A percentile compares a stretch with the other conserved stretches of the same genome.
These are phyloP conservation scores for Papilio machaon DNA, from an alignment of 1,140 invertebrate genomes.

Conservation along the genomic window DNA sequence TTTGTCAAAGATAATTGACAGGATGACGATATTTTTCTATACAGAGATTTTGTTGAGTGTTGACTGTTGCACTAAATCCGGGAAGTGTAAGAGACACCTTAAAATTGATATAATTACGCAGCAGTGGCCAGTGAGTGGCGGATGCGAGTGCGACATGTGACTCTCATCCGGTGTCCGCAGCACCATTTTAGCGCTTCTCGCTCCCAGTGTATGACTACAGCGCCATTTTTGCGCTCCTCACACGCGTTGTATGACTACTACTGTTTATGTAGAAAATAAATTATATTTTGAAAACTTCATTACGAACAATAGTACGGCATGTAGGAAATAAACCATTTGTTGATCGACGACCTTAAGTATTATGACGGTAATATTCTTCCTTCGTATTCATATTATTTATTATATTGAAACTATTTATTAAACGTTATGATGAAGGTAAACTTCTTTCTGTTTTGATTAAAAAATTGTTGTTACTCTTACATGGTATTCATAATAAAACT, in stretches of 20 bases:
- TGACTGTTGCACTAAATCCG: constrained; percentile 4
- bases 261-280: constrained; percentile 33
- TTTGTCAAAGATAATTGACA: too few relatives aligned
- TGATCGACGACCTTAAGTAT: constrained; percentile 30
- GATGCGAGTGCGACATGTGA: constrained; percentile 75
- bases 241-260: background rate
- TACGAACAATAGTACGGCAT: constrained; percentile 31
- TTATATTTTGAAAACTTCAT: constrained; percentile 30
- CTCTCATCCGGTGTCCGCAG: constrained; percentile 65
- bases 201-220: constrained; percentile 24
- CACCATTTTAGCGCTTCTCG: constrained; percentile 52
- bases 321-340: constrained; percentile 37
- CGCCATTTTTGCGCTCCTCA: background rate
- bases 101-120: constrained; percentile 67
- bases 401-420: constrained; percentile 24
- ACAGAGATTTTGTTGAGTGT: too few relatives aligned
- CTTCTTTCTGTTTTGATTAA: background rate
- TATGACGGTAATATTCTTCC: constrained; percentile 26
- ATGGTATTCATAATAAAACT: constrained; percentile 12
- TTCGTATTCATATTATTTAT: constrained; percentile 28
- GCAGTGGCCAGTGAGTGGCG: constrained; percentile 50
- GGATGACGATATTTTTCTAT: too few relatives aligned
- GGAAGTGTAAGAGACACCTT: constrained; percentile 37
- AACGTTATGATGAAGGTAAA: constrained; percentile 10
- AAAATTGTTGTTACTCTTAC: constrained; percentile 9